Evolutionary conservation across 2,888 invertebrate genomes (phyloP).

Genomic region (Tryphoninae sp.): DNA sequence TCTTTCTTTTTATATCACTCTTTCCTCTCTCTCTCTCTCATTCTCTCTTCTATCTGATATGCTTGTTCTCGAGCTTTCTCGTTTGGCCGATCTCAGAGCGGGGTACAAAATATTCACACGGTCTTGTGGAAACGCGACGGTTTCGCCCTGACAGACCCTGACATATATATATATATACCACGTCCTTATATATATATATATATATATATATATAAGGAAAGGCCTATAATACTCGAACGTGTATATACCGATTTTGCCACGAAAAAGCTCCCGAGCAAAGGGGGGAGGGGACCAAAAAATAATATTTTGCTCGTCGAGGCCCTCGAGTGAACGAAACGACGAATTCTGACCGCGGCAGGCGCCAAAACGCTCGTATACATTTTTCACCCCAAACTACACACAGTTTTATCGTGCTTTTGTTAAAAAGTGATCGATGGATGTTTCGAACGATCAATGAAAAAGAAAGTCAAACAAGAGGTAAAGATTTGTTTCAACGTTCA

Average conservation of each 20-base stretch:
- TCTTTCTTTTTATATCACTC: slow-evolving; percentile 6
- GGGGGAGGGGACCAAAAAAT: slow-evolving; percentile 60
- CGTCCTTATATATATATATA: no score
- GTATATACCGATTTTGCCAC: slow-evolving; percentile 19
- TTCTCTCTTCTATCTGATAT: slow-evolving; percentile 10
- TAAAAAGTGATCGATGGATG: background rate
- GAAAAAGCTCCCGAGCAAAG: slow-evolving; percentile 36
- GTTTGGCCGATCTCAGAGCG: slow-evolving; percentile 14
- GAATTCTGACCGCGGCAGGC: slow-evolving; percentile 61
- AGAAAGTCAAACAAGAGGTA: no score
- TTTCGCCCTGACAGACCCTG: slow-evolving; percentile 58
- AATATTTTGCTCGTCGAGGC: slow-evolving; percentile 61
- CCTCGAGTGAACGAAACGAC: slow-evolving; percentile 33
- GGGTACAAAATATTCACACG: slow-evolving; percentile 77
- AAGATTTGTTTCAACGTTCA: no score
- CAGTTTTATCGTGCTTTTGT: slow-evolving; percentile 40
- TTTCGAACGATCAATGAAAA: no score
- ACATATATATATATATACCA: slow-evolving; percentile 3
- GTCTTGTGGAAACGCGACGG: slow-evolving; percentile 57
- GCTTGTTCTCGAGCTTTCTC: slow-evolving; percentile 35
- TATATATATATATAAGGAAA: background rate
- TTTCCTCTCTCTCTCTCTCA: slow-evolving; percentile 3
- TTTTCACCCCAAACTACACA: slow-evolving; percentile 41
- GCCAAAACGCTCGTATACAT: slow-evolving; percentile 70
- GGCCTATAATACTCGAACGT: slow-evolving; percentile 36